Conservation (phyloP, 2,113 vertebrate genomes). For the Actinemys pallida region DNA sequence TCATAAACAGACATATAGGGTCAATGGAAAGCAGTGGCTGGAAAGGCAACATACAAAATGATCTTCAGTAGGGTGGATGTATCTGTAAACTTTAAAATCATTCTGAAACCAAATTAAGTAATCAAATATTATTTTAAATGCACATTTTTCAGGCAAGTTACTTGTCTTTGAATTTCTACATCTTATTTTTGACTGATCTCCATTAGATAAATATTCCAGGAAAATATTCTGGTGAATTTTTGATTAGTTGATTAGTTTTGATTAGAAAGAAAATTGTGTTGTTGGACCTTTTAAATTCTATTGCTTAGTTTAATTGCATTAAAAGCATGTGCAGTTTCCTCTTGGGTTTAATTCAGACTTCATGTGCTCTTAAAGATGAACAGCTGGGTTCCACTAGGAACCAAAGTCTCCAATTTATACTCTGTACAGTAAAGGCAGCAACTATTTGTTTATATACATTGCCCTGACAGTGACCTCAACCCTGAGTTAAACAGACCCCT, state of each 20-base stretch:
- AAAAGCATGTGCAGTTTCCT: background rate
- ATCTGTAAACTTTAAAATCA: slow-evolving; percentile 42
- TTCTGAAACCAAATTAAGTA: slow-evolving; percentile 58
- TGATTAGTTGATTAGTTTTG: background rate
- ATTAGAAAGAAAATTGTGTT: background rate
- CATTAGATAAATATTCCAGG: slow-evolving; percentile 6
- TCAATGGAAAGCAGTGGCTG: slow-evolving; percentile 59
- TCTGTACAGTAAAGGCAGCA: background rate
- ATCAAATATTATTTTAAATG: slow-evolving; percentile 58
- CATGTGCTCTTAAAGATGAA: slow-evolving; percentile 32
- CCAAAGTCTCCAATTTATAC: background rate
- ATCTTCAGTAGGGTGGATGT: slow-evolving; percentile 44
- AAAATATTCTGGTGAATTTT: background rate
- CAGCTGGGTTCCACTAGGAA: slow-evolving; percentile 17
- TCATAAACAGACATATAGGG: slow-evolving; percentile 66
- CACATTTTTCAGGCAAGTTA: slow-evolving; percentile 15
- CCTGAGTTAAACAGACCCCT: slow-evolving; percentile 28
- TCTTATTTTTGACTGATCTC: slow-evolving; percentile 26
- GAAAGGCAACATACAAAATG: slow-evolving; percentile 63
- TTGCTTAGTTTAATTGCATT: background rate
- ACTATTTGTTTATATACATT: slow-evolving; percentile 7
- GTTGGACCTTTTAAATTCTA: background rate
- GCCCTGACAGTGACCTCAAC: slow-evolving; percentile 56
- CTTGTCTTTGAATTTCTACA: slow-evolving; percentile 31
- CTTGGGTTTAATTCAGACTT: background rate